A percentile compares a stretch with the other conserved stretches of the same genome.
Evolutionary conservation across 1,140 invertebrate genomes (phyloP).

Genomic region (Saccostrea echinata): DNA sequence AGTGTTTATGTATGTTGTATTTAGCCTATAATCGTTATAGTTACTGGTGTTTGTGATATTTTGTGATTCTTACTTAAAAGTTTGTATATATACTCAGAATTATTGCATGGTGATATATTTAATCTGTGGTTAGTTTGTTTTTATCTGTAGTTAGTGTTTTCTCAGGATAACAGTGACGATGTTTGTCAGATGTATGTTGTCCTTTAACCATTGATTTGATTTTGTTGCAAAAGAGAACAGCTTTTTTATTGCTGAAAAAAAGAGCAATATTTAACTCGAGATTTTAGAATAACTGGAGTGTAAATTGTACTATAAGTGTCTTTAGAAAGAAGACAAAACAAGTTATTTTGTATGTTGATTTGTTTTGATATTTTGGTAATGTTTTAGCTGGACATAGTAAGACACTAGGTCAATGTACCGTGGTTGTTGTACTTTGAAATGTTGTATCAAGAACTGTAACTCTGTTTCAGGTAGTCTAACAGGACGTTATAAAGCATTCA

Average conservation of each 20-base stretch:
- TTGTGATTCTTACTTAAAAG: conserved; percentile 22
- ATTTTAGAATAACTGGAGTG: neutral
- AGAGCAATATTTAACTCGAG: conserved; percentile 5
- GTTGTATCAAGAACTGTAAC: neutral
- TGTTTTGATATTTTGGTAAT: neutral
- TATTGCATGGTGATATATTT: conserved; percentile 35
- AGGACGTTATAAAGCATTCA: neutral
- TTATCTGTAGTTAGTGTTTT: conserved; percentile 29
- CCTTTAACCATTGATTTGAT: neutral
- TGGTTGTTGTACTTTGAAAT: neutral
- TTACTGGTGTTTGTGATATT: conserved; percentile 37
- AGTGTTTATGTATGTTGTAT: conserved; percentile 9
- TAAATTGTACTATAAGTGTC: neutral
- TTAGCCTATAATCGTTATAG: neutral
- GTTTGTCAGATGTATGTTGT: neutral
- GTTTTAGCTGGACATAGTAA: neutral
- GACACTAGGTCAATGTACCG: neutral
- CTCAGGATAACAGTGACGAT: neutral
- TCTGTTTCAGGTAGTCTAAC: neutral
- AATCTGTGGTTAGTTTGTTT: conserved; percentile 11
- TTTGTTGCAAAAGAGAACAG: neutral
- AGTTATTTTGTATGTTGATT: neutral
- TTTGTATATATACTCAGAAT: conserved; percentile 26
- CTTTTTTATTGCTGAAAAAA: neutral
- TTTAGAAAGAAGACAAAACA: neutral